phyloP scores from a whole-genome alignment of 2,797 vertebrate genomes.

The Amphiprion clarkii region DNA sequence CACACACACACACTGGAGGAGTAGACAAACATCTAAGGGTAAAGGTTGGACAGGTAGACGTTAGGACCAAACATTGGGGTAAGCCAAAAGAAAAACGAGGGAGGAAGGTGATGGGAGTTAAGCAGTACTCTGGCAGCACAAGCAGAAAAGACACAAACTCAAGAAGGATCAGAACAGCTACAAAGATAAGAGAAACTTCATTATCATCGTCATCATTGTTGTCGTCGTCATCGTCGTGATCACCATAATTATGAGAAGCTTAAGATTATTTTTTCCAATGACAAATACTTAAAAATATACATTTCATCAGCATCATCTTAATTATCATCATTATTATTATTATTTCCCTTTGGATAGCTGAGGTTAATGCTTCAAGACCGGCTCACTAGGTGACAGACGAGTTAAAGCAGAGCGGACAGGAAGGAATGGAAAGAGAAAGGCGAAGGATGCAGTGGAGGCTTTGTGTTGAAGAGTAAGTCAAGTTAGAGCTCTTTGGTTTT shows the following conservation, averaged over 20 bases:
- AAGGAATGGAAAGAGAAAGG: slow-evolving; percentile 17
- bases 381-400: slow-evolving; percentile 81
- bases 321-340: slow-evolving; percentile 84
- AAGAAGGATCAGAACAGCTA: slow-evolving; percentile 84
- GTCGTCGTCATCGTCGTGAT: slow-evolving; percentile 64
- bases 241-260: slow-evolving; percentile 86
- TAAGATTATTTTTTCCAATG: slow-evolving; percentile 87
- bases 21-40: slow-evolving; percentile 53
- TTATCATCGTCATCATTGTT: slow-evolving; percentile 75
- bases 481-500: slow-evolving; percentile 88
- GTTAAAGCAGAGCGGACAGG: slow-evolving; percentile 33
- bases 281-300: slow-evolving; percentile 95
- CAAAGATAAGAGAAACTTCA: slow-evolving; percentile 87
- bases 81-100: slow-evolving; percentile 49
- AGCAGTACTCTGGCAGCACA: slow-evolving; percentile 81
- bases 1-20: slow-evolving; percentile 10
- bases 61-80: slow-evolving; percentile 60
- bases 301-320: slow-evolving; percentile 86
- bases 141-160: slow-evolving; percentile 82
- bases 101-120: slow-evolving; percentile 43
- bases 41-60: slow-evolving; percentile 68
- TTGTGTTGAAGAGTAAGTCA: slow-evolving; percentile 77
- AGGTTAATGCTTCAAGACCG: slow-evolving; percentile 87
- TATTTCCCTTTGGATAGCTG: slow-evolving; percentile 91
- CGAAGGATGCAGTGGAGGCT: slow-evolving; percentile 55